Conservation (phyloP, 2,113 vertebrate genomes). For the Pluvianellus socialis region DNA sequence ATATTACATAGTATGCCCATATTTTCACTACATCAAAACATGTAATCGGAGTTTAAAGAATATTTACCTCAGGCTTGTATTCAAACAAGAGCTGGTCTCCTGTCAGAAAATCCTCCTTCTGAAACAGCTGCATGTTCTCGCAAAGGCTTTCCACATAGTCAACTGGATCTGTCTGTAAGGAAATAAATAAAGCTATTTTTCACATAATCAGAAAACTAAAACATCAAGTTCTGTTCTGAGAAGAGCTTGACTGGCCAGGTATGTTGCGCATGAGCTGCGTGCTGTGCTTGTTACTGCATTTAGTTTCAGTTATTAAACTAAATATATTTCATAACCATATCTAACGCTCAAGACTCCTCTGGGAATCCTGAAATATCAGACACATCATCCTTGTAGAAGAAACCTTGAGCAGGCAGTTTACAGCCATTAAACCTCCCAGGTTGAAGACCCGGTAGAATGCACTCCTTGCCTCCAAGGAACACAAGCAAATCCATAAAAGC, state of each 20-base stretch:
- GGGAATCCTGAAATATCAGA: not conserved
- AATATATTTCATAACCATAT: not conserved
- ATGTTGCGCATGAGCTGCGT: not conserved
- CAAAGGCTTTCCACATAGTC: constrained; percentile 94
- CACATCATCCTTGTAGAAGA: not conserved
- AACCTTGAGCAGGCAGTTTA: not conserved
- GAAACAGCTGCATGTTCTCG: constrained; percentile 96
- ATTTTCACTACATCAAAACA: not conserved
- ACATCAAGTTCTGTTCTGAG: not conserved
- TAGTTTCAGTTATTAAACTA: not conserved
- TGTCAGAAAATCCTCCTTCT: constrained; percentile 90
- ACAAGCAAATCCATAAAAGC: not conserved
- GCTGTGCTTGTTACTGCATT: not conserved
- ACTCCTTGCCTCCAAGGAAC: not conserved
- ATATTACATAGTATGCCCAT: not conserved
- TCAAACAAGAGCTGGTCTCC: constrained; percentile 97
- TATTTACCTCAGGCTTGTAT: constrained; percentile 84
- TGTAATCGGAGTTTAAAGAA: not conserved
- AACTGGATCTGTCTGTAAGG: constrained; percentile 89
- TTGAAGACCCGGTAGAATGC: not conserved
- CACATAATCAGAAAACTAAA: not conserved
- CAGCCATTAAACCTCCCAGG: not conserved
- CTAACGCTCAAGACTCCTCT: not conserved
- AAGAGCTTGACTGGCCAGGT: not conserved
- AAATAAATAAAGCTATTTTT: not conserved